Evolutionary conservation across 2,888 invertebrate genomes (phyloP), one percentile per base, ranked within the genome.

Genomic region (Coelinius sp.): DNA sequence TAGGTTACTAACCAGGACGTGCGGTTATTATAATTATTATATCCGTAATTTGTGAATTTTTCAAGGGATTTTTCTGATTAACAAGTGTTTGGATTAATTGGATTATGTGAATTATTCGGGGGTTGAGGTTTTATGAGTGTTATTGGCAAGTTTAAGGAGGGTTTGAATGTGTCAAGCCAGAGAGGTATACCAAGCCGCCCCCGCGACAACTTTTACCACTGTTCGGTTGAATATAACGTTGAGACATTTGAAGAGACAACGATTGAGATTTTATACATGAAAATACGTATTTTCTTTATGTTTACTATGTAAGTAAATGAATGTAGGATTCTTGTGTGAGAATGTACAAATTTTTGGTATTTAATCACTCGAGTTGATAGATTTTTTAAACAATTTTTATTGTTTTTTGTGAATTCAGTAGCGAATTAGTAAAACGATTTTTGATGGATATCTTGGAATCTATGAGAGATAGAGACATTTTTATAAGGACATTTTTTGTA

Each of bases 1-100:
- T 84, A 84, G 84, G 84, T 84, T 84, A 84, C 84, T 82, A 83
- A 81, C 84, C 83, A 81, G 82, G 81, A 81, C 53, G 53, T 53
- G 53, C 41, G 25, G 25, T 53, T 25, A 53, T 53, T 25, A 53
- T 53, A 10, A 53, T 53, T 53, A 53, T 53, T 14, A 10, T 53
- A 72, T 75, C 78, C 72, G 77, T 76, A 76, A 44, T 65, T 70
- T 31, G 65, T 66, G 46, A 66, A 49, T 25, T 49, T 49, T 66
- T 49, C 41, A 17, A 49, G 20, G 17, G n/a, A 46, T 66, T 49
- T 49, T 49, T 35, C 49, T 49, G 31, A 25, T 73, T 41, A n/a
- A 38, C 56, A 27, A 66, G 22, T 70, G 49, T 44, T 44, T 22
- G 41, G n/a, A 70, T 17, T 44, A 63, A 70, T 70, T 27, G 64